These are phyloP conservation scores for Aphaenogaster ashmeadi DNA, from an alignment of 1,140 invertebrate genomes.

Conservation along the genomic window DNA sequence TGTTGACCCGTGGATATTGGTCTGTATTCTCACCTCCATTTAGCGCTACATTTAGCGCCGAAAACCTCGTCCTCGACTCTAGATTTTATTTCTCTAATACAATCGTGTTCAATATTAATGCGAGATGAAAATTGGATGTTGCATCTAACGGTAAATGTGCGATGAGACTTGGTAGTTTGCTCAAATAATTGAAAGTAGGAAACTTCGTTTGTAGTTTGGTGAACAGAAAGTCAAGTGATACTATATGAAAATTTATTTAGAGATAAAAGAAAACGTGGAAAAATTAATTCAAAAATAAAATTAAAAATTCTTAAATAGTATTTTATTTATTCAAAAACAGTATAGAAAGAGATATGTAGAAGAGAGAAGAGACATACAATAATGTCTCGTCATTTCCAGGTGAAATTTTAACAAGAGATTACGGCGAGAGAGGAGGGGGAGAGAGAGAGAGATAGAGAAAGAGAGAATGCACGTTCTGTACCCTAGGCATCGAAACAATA, in stretches of 20 bases:
- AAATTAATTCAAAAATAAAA: slow-evolving; percentile 5
- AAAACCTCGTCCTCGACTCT: background rate
- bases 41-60: slow-evolving; percentile 34
- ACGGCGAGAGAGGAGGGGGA: no score
- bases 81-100: slow-evolving; percentile 33
- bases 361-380: background rate
- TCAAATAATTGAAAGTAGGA: slow-evolving; percentile 15
- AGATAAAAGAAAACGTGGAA: background rate
- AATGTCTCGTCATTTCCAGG: background rate
- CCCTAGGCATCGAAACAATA: slow-evolving; percentile 19
- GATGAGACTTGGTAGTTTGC: slow-evolving; percentile 17
- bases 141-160: slow-evolving; percentile 18
- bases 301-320: background rate
- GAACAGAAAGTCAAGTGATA: background rate
- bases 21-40: slow-evolving; percentile 33
- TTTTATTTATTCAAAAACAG: background rate
- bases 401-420: slow-evolving; percentile 29
- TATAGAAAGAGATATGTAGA: background rate
- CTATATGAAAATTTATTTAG: background rate
- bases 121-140: slow-evolving; percentile 14
- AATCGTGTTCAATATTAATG: slow-evolving; percentile 17
- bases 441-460: no score
- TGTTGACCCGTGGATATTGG: slow-evolving; percentile 39
- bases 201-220: background rate
- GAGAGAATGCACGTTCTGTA: background rate